Conservation (phyloP, 1,140 invertebrate genomes). For the Phymorhynchus buccinoides region DNA sequence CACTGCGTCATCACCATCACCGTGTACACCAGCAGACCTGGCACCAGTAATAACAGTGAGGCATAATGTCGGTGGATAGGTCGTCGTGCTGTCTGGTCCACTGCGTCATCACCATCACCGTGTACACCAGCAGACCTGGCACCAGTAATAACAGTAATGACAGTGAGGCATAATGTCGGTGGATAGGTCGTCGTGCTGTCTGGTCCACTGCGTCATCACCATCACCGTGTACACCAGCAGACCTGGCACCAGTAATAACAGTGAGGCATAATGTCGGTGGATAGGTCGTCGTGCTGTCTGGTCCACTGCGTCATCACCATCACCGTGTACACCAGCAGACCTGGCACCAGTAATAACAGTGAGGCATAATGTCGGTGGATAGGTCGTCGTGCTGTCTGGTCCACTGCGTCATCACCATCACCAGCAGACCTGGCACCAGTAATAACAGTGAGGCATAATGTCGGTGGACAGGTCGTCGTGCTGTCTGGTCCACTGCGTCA, state of each 20-base stretch:
- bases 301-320: not conserved
- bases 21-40: no score
- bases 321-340: not conserved
- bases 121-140: slow-evolving; percentile 2
- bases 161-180: no score
- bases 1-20: not conserved
- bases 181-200: no score
- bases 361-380: no score
- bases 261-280: not conserved
- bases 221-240: no score
- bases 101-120: not conserved
- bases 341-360: not conserved
- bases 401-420: not conserved
- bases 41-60: not conserved
- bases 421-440: no score
- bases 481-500: not conserved
- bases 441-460: not conserved
- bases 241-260: not conserved
- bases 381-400: no score
- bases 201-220: not conserved
- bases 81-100: not conserved
- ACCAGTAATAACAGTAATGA: not conserved
- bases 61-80: not conserved
- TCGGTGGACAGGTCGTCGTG: not conserved
- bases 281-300: not conserved